Conservation (phyloP, 2,888 invertebrate species). For the Thumatha senex region DNA sequence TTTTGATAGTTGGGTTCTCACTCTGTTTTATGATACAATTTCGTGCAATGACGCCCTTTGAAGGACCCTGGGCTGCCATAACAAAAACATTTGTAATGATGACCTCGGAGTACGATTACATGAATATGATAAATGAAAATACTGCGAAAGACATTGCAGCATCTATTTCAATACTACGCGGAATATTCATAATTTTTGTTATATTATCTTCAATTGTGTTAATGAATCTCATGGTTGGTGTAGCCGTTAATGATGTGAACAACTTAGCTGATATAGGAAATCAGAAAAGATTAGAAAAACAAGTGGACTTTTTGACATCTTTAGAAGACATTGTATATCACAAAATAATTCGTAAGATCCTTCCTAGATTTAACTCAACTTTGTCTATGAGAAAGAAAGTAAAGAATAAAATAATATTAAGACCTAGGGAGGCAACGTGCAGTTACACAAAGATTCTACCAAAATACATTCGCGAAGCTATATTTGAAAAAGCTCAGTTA, state of each 20-base stretch:
- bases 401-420: slow-evolving; percentile 13
- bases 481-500: slow-evolving; percentile 60
- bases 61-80: slow-evolving; percentile 72
- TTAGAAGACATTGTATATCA: slow-evolving; percentile 33
- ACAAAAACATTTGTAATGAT: slow-evolving; percentile 83
- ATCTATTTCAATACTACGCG: slow-evolving; percentile 62
- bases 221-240: slow-evolving; percentile 82
- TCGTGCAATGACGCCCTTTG: slow-evolving; percentile 68
- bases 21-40: slow-evolving; percentile 82
- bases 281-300: slow-evolving; percentile 75
- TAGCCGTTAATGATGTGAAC: slow-evolving; percentile 82
- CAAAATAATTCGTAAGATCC: slow-evolving; percentile 19
- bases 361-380: slow-evolving; percentile 17
- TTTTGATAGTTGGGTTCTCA: slow-evolving; percentile 80
- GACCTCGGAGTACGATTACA: slow-evolving; percentile 83
- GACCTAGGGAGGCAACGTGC: slow-evolving; percentile 23
- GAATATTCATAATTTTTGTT: slow-evolving; percentile 77
- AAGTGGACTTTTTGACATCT: slow-evolving; percentile 73
- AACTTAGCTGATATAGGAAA: slow-evolving; percentile 79
- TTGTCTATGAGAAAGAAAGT: slow-evolving; percentile 5
- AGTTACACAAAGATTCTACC: slow-evolving; percentile 51
- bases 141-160: slow-evolving; percentile 48
- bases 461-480: slow-evolving; percentile 56
- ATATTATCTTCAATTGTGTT: slow-evolving; percentile 80
- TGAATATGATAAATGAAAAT: slow-evolving; percentile 60